These are phyloP conservation scores for Syngnathus floridae DNA, from an alignment of 2,113 vertebrate genomes.

Conservation along the genomic window DNA sequence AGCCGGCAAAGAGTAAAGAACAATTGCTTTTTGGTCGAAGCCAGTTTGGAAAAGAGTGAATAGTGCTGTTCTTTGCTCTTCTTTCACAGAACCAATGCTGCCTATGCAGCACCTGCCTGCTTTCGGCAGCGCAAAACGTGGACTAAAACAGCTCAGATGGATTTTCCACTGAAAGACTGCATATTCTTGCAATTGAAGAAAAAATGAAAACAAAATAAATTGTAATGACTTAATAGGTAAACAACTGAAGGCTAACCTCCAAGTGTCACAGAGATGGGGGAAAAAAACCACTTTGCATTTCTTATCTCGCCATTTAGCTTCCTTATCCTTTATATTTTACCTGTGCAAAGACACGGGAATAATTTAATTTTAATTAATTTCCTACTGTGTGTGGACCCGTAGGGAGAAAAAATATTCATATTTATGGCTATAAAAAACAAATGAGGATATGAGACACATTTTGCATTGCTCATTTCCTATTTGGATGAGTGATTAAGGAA, in stretches of 20 bases:
- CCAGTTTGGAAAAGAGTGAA: neutral
- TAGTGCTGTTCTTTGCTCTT: neutral
- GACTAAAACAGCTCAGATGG: neutral
- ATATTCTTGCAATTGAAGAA: neutral
- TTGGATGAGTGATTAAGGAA: conserved; percentile 6
- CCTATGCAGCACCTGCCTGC: neutral
- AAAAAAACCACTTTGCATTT: neutral
- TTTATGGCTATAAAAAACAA: neutral
- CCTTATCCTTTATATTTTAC: conserved; percentile 19
- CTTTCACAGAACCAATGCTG: neutral
- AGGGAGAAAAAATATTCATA: conserved; percentile 1
- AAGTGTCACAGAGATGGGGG: neutral
- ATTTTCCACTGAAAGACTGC: neutral
- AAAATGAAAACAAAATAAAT: too few species aligned
- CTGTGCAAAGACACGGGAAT: conserved; percentile 41
- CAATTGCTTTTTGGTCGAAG: neutral
- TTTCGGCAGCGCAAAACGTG: neutral
- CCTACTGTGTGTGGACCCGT: conserved; percentile 43
- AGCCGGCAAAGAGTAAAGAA: neutral
- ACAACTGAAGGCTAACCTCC: neutral
- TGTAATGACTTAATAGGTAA: neutral
- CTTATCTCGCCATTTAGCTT: neutral
- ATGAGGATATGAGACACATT: conserved; percentile 8
- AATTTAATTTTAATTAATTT: conserved; percentile 57
- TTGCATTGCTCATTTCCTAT: conserved; percentile 36